Conservation (phyloP, 1,140 invertebrate genomes). For the Pteromalus puparum region DNA sequence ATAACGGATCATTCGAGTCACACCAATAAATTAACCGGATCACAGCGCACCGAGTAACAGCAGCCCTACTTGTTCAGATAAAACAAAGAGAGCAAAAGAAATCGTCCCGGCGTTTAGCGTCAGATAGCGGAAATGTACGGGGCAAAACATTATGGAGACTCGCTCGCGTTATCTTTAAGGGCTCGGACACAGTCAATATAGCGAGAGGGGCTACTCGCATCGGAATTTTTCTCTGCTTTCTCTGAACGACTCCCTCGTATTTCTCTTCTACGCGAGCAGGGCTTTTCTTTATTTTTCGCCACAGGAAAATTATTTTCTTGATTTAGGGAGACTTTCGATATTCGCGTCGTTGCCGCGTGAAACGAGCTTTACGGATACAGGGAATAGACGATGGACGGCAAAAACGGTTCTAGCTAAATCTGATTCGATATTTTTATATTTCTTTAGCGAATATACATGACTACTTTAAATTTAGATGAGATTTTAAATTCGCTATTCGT, state of each 20-base stretch:
- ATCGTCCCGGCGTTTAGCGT: constrained; percentile 59
- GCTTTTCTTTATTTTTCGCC: constrained; percentile 40
- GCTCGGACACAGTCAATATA: constrained; percentile 44
- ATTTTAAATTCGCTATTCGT: too few relatives aligned
- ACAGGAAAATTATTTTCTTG: not conserved
- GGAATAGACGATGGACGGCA: too few relatives aligned
- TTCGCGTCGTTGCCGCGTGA: too few relatives aligned
- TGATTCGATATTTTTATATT: too few relatives aligned
- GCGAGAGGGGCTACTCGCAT: not conserved
- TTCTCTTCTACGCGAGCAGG: constrained; percentile 22
- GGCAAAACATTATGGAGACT: constrained; percentile 49
- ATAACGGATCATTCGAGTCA: not conserved
- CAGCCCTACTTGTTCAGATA: constrained; percentile 8
- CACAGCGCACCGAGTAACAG: not conserved
- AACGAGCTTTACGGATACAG: not conserved
- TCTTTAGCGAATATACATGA: too few relatives aligned
- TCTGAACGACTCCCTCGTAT: constrained; percentile 30
- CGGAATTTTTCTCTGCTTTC: constrained; percentile 28
- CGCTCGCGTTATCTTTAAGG: constrained; percentile 41
- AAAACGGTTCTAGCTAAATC: too few relatives aligned
- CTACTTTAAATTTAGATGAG: too few relatives aligned
- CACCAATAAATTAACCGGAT: not conserved
- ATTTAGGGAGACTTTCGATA: too few relatives aligned
- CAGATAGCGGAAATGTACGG: constrained; percentile 67
- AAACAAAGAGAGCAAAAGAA: constrained; percentile 43